These are phyloP conservation scores for Coboldia fuscipes DNA, from an alignment of 1,140 invertebrate species.

Conservation along the genomic window DNA sequence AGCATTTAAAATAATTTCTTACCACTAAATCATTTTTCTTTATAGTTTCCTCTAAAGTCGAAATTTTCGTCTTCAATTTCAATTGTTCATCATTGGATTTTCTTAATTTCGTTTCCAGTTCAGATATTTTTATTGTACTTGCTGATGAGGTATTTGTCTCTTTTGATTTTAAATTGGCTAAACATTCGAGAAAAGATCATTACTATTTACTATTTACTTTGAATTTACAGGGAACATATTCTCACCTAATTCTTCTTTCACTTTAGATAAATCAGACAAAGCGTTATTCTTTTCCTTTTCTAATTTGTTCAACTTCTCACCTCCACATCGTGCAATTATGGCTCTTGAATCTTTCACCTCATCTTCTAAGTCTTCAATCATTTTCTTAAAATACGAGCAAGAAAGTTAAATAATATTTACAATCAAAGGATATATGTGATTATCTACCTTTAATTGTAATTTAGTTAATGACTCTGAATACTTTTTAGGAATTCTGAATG, in stretches of 20 bases:
- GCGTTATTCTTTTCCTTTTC: constrained; percentile 11
- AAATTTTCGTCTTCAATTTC: constrained; percentile 12
- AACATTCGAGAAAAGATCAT: no score
- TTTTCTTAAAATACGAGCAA: constrained; percentile 13
- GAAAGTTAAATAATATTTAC: no score
- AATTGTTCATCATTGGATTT: constrained; percentile 14
- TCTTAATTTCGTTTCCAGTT: constrained; percentile 13
- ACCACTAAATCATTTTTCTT: constrained; percentile 15
- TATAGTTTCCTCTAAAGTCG: constrained; percentile 16
- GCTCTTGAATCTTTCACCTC: constrained; percentile 17
- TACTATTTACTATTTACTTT: no score
- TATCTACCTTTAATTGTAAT: constrained; percentile 10
- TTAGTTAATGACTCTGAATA: constrained; percentile 18
- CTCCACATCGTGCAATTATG: constrained; percentile 10
- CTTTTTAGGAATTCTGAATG: constrained; percentile 12
- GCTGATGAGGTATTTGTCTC: neutral
- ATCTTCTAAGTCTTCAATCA: constrained; percentile 20
- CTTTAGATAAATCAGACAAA: no score
- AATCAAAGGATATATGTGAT: no score
- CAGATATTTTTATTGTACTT: constrained; percentile 7
- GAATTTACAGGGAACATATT: no score
- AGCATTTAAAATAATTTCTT: constrained; percentile 2
- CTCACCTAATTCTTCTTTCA: no score
- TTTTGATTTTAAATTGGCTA: neutral
- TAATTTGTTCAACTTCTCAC: constrained; percentile 11